Percentiles rank a stretch among this genome's conserved stretches.
These are phyloP conservation scores for Danio kyathit DNA, from an alignment of 2,797 vertebrate genomes.

Conservation along the genomic window DNA sequence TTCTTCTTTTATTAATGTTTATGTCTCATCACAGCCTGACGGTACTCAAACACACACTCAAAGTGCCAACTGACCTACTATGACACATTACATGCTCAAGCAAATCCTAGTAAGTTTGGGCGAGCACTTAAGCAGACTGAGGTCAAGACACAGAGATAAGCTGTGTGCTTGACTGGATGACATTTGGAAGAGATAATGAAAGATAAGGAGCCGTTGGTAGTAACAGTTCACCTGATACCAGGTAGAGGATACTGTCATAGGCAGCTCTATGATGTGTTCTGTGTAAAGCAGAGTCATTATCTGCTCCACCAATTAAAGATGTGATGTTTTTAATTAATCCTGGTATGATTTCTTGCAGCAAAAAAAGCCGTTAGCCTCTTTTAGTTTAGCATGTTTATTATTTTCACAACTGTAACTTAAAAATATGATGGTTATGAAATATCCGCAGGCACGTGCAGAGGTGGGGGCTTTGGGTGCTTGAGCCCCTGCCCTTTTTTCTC, in stretches of 20 bases:
- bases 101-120: slow-evolving; percentile 17
- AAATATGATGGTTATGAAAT: slow-evolving; percentile 11
- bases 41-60: slow-evolving; percentile 57
- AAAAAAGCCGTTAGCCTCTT: background rate
- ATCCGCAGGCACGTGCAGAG: too few species aligned
- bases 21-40: slow-evolving; percentile 62
- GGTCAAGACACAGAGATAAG: slow-evolving; percentile 21
- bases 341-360: background rate
- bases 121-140: slow-evolving; percentile 12
- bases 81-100: slow-evolving; percentile 27
- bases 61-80: slow-evolving; percentile 59
- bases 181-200: background rate
- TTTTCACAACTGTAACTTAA: slow-evolving; percentile 1
- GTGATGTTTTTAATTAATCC: background rate
- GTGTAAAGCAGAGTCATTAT: background rate
- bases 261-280: background rate
- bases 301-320: background rate
- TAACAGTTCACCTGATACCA: slow-evolving; percentile 8
- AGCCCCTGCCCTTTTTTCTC: too few species aligned
- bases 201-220: background rate
- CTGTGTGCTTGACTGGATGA: slow-evolving; percentile 20
- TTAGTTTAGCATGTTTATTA: background rate
- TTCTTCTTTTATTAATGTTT: slow-evolving; percentile 71
- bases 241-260: background rate
- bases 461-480: too few species aligned